phyloP scores from a whole-genome alignment of 2,797 vertebrate genomes.

The Lutjanus campechanus region DNA sequence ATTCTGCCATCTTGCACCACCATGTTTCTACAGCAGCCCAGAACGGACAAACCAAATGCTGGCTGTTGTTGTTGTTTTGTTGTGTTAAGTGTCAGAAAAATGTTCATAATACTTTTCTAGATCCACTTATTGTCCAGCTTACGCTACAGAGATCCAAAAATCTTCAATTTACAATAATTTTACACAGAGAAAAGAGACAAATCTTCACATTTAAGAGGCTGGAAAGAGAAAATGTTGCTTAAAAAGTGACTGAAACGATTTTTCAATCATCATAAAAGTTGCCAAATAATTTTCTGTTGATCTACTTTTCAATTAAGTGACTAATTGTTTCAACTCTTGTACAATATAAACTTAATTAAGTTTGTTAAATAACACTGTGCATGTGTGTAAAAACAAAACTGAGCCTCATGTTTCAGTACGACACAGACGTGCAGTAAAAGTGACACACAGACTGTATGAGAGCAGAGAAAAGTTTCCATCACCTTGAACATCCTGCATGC shows the following conservation, averaged over 20 bases:
- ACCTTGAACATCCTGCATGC: neutral
- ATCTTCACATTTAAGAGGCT: neutral
- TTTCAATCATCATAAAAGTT: neutral
- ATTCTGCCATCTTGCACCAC: no score
- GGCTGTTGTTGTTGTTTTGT: no score
- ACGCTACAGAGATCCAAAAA: neutral
- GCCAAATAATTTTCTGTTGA: neutral
- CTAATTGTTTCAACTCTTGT: neutral
- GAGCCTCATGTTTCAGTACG: neutral
- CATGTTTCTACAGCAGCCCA: no score
- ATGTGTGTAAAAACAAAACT: neutral
- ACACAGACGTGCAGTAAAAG: neutral
- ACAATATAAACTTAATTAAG: neutral
- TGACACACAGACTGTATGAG: neutral
- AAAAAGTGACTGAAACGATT: neutral
- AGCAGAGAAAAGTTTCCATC: constrained; percentile 16
- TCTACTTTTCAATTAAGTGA: neutral
- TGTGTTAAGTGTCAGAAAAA: no score
- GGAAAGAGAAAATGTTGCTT: neutral
- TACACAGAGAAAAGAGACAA: neutral
- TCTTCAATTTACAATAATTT: neutral
- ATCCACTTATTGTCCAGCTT: no score
- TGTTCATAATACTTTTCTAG: no score
- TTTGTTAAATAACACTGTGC: neutral
- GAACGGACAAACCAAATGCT: no score